phyloP scores from a whole-genome alignment of 35 echinoderm and acorn worm genomes.

The Ophiothrix spiculata region DNA sequence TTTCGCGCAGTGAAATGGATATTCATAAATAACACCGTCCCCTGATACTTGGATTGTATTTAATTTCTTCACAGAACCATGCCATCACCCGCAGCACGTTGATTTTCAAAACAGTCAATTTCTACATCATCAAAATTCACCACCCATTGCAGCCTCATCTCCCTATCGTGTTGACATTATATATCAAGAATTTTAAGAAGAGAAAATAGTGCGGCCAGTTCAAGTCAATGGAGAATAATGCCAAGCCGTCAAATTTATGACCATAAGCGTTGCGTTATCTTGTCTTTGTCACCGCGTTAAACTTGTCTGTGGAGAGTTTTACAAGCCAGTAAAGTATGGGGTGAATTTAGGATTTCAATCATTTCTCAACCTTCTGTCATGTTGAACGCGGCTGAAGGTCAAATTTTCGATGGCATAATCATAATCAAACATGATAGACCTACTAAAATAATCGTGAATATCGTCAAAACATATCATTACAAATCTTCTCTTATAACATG shows the following conservation, averaged over 20 bases:
- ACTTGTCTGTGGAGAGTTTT: not conserved
- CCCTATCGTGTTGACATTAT: not conserved
- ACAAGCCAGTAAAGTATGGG: not conserved
- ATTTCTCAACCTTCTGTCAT: too few species aligned
- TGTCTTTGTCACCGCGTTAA: not conserved
- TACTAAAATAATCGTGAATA: too few species aligned
- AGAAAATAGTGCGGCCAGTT: not conserved
- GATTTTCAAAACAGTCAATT: not conserved
- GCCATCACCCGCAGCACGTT: not conserved
- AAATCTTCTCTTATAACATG: too few species aligned
- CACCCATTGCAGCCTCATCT: not conserved
- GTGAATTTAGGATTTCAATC: not conserved
- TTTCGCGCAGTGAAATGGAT: not conserved
- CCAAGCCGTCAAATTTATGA: not conserved
- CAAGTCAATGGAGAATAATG: not conserved
- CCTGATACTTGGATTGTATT: not conserved
- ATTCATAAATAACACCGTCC: not conserved
- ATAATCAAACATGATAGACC: too few species aligned
- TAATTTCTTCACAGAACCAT: not conserved
- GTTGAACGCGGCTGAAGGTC: too few species aligned
- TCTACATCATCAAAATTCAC: not conserved
- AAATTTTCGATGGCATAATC: too few species aligned
- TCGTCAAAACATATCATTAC: too few species aligned
- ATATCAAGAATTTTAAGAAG: not conserved
- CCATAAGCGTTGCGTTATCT: not conserved